Base-by-base conservation (phyloP, 2,113 vertebrate genomes). In the Erythrolamprus reginae region DNA sequence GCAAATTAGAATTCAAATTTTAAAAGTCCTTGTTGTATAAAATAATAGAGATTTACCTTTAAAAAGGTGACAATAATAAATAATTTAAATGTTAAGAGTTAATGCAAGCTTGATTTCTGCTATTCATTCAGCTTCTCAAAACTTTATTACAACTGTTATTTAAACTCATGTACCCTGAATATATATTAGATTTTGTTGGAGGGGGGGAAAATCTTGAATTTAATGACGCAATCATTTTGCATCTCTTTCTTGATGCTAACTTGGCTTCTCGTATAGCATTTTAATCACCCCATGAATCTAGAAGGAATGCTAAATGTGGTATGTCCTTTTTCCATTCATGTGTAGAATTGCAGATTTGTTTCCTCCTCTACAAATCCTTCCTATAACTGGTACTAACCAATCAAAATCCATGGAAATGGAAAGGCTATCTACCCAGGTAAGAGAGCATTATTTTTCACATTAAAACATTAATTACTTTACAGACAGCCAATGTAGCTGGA, bases 251-350 rank as follows among this genome's bases (percentile, higher is more conserved):
- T 91, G 91, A 89, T 88, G 92, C 70, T 87, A 88, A 89, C 24
- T 70, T 89, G 90, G 91, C 58, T 93, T 90, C 90, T 94, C 77
- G 93, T 55, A 38, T 92, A 94, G 92, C 89, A 95, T 92, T 95
- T 96, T 93, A 89, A 93, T 93, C 8, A 12, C 86, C 90, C 48
- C 87, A 15, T 87, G 52, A 88, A 38, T 91, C 89, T 92, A 45
- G 82, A 84, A 92, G 92, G 48, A 94, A 91, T 70, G 50, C 65
- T 89, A 86, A 89, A 92, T 90, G 33, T 47, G 65, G 38, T 42
- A 70, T 83, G 33, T 21, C 48, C n/a, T 33, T 1, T n/a, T 45
- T 33, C 48, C 50, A 28, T 50, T 58, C 45, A 56, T 52, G 77
- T 21, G 42, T 85, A 13, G 56, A 10, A 91, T 55, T 82, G 61